phyloP scores from a whole-genome alignment of 2,888 invertebrate species.

The Orthosia incerta region DNA sequence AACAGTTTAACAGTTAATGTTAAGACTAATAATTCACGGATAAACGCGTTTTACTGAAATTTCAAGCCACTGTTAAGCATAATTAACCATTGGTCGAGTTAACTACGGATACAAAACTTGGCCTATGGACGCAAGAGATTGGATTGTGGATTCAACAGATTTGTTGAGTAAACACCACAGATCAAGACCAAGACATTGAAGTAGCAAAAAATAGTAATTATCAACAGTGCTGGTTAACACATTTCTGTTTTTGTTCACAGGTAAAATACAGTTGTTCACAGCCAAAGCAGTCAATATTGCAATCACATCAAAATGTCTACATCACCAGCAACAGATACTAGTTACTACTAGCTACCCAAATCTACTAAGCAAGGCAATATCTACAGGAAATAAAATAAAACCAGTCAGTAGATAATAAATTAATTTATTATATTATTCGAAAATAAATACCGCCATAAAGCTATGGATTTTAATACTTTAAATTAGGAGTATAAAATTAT shows the following conservation, averaged over 20 bases:
- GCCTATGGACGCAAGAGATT: no score
- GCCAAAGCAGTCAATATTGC: not conserved
- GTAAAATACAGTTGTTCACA: constrained; percentile 18
- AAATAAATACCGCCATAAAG: constrained; percentile 90
- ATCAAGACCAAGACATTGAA: not conserved
- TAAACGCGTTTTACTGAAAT: no score
- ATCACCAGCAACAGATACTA: not conserved
- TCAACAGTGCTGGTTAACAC: no score
- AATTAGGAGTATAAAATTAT: constrained; percentile 88
- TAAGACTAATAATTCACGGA: no score
- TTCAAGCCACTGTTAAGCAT: no score
- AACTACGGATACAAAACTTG: no score
- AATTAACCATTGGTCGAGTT: no score
- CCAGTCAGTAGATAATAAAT: constrained; percentile 81
- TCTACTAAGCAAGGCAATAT: constrained; percentile 16
- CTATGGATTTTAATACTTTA: constrained; percentile 88
- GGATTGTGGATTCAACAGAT: not conserved
- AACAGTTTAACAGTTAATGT: no score
- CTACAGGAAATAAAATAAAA: constrained; percentile 71
- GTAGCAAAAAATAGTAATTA: not conserved
- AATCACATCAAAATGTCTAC: constrained; percentile 12
- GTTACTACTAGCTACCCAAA: constrained; percentile 8
- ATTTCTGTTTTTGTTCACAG: not conserved
- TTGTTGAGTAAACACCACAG: not conserved
- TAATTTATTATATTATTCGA: constrained; percentile 87